These are phyloP conservation scores for Bathynomus jamesi DNA, from an alignment of 1,140 invertebrate genomes.

Conservation along the genomic window DNA sequence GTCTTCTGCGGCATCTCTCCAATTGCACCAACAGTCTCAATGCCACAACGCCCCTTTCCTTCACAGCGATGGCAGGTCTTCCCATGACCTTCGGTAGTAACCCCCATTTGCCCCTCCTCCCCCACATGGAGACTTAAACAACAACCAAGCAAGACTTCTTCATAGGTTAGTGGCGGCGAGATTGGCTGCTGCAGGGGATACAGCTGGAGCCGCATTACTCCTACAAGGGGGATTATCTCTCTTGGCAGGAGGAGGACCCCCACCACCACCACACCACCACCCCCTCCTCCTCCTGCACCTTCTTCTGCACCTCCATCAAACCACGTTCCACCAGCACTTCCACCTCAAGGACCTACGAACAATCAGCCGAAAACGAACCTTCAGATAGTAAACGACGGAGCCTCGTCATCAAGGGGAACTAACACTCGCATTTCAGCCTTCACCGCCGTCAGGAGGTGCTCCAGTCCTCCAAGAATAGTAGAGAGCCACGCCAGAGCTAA, in stretches of 20 bases:
- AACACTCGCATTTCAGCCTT: constrained; percentile 14
- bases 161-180: constrained; percentile 45
- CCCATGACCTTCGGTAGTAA: background rate
- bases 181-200: constrained; percentile 25
- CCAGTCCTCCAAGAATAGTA: constrained; percentile 9
- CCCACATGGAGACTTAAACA: constrained; percentile 40
- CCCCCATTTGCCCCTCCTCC: background rate
- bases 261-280: background rate
- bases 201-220: constrained; percentile 21
- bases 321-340: background rate
- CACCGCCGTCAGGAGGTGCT: constrained; percentile 11
- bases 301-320: background rate
- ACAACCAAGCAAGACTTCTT: constrained; percentile 37
- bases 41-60: constrained; percentile 53
- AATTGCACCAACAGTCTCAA: constrained; percentile 64
- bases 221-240: constrained; percentile 27
- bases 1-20: constrained; percentile 64
- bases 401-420: constrained; percentile 20
- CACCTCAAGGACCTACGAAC: constrained; percentile 1
- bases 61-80: constrained; percentile 35
- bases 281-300: constrained; percentile 9
- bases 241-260: constrained; percentile 8
- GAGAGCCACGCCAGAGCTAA: constrained; percentile 6
- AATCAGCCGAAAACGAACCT: constrained; percentile 4
- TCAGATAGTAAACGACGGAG: constrained; percentile 22